These are phyloP conservation scores for Chrysina gloriosa DNA, from an alignment of 2,888 invertebrate species.

Conservation along the genomic window DNA sequence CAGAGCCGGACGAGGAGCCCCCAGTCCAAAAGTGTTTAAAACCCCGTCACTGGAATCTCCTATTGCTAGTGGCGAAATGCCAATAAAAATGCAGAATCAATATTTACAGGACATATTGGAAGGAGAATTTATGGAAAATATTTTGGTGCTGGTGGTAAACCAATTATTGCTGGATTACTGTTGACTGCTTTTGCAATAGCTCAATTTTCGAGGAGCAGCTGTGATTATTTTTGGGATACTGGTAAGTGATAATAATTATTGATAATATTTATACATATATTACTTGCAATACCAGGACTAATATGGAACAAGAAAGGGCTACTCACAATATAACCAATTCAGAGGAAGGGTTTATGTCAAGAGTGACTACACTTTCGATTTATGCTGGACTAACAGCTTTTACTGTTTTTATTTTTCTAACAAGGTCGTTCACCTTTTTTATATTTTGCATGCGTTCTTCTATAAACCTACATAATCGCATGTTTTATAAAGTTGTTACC, in stretches of 20 bases:
- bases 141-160: conserved; percentile 78
- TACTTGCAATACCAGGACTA: conserved; percentile 56
- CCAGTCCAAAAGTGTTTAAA: conserved; percentile 53
- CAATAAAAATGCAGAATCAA: conserved; percentile 68
- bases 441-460: conserved; percentile 68
- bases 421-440: conserved; percentile 68
- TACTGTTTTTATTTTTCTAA: conserved; percentile 57
- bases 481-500: conserved; percentile 69
- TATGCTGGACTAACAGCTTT: conserved; percentile 59
- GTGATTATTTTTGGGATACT: conserved; percentile 84
- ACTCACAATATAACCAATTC: conserved; percentile 43
- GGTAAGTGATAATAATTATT: conserved; percentile 67
- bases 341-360: conserved; percentile 16
- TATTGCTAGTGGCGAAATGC: conserved; percentile 52
- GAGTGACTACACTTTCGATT: conserved; percentile 20
- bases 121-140: conserved; percentile 74
- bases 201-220: conserved; percentile 77
- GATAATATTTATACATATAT: neutral
- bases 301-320: conserved; percentile 54
- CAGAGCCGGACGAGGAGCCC: conserved; percentile 58
- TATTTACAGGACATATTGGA: conserved; percentile 69
- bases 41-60: conserved; percentile 45
- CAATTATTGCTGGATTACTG: conserved; percentile 71
- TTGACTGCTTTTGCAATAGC: conserved; percentile 73
- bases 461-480: conserved; percentile 68